Evolutionary conservation across 2,888 invertebrate species (phyloP).

Genomic region (Argyresthia albistria): DNA sequence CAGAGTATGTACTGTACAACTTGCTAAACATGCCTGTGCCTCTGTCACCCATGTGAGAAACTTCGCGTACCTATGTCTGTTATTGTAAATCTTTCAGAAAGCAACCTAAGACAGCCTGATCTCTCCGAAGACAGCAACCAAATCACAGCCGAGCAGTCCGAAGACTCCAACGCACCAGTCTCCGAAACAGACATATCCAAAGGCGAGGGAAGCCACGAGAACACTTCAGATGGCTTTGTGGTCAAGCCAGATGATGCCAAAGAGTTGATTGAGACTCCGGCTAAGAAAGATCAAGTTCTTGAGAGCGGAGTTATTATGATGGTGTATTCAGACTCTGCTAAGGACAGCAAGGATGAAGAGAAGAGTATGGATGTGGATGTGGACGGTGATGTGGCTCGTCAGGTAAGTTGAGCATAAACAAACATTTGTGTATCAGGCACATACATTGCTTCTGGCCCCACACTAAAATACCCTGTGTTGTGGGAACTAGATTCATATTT

Average conservation of each 20-base stretch:
- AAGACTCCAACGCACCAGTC: slow-evolving; percentile 41
- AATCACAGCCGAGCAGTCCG: slow-evolving; percentile 42
- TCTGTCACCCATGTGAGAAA: background rate
- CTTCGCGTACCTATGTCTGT: background rate
- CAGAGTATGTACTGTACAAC: background rate
- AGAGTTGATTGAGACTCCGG: background rate
- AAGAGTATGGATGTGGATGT: background rate
- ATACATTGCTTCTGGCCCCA: background rate
- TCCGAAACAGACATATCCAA: slow-evolving; percentile 20
- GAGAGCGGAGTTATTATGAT: too few relatives aligned
- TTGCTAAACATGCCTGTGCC: background rate
- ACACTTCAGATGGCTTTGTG: too few relatives aligned
- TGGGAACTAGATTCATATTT: too few relatives aligned
- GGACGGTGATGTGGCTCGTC: background rate
- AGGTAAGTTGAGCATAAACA: background rate
- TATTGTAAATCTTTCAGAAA: background rate
- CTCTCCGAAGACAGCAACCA: slow-evolving; percentile 44
- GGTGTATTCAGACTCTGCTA: background rate
- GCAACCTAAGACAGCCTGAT: background rate
- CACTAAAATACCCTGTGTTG: too few relatives aligned
- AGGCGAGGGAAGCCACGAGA: background rate
- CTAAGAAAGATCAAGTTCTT: background rate
- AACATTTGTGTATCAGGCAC: background rate
- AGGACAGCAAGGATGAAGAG: background rate
- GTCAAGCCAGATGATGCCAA: too few relatives aligned